A percentile compares a stretch with the other conserved stretches of the same genome.
Conservation (phyloP, 2,113 vertebrate genomes). For the Lonchura striata region DNA sequence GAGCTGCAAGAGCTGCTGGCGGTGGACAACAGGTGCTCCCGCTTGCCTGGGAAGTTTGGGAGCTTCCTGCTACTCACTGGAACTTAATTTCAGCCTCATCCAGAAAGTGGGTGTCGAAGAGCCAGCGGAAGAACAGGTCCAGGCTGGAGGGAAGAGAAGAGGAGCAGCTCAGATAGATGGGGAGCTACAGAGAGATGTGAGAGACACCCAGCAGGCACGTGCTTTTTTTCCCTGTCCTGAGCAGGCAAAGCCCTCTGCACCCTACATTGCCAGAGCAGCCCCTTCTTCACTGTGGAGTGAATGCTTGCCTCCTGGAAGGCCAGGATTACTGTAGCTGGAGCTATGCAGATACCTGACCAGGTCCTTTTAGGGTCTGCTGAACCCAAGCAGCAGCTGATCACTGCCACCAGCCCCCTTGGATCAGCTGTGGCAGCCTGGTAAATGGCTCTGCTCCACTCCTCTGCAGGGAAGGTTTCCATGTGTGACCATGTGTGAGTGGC, state of each 20-base stretch:
- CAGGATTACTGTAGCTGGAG: background rate
- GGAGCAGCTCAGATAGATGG: background rate
- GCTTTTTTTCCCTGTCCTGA: background rate
- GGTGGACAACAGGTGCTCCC: rapidly evolving
- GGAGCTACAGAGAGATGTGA: background rate
- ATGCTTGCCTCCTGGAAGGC: rapidly evolving
- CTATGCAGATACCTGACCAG: background rate
- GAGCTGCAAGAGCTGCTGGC: background rate
- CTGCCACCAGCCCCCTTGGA: background rate
- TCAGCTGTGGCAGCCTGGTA: background rate
- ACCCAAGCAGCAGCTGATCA: background rate
- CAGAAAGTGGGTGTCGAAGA: conserved; percentile 90
- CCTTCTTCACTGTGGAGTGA: rapidly evolving
- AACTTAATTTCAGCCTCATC: conserved; percentile 87
- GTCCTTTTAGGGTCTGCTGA: background rate
- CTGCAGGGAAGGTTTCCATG: background rate
- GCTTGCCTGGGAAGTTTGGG: background rate
- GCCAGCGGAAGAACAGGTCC: conserved; percentile 93
- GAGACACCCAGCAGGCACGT: rapidly evolving
- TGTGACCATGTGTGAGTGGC: background rate
- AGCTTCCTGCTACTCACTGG: conserved; percentile 81
- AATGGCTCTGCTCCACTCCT: background rate
- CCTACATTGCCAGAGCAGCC: background rate
- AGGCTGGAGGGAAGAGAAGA: conserved; percentile 72
- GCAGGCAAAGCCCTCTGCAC: background rate